phyloP scores from a whole-genome alignment of 2,888 invertebrate species.

The Formica aserva region DNA sequence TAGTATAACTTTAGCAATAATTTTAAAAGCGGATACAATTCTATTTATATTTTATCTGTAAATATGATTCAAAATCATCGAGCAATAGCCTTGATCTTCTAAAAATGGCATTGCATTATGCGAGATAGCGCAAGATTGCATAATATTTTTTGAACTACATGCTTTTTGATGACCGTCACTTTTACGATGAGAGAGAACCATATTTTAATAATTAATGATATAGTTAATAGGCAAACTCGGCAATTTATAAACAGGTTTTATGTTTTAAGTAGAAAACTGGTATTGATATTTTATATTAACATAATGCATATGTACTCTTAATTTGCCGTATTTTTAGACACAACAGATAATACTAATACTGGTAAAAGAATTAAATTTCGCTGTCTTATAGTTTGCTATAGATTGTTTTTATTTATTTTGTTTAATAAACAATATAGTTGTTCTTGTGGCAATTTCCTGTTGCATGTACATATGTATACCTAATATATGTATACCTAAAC shows the following conservation, averaged over 20 bases:
- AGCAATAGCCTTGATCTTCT: not conserved
- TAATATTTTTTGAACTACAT: not conserved
- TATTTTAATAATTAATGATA: not conserved
- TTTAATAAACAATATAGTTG: not conserved
- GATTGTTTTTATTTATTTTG: not conserved
- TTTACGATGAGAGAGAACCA: not conserved
- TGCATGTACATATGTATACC: too few species aligned
- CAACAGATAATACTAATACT: conserved; percentile 76
- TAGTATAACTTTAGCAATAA: not conserved
- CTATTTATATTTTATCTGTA: not conserved
- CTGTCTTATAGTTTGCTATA: conserved; percentile 66
- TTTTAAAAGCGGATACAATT: not conserved
- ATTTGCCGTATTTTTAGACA: conserved; percentile 73
- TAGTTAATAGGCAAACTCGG: not conserved
- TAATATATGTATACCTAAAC: not conserved
- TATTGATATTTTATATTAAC: too few species aligned
- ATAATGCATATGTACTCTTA: not conserved
- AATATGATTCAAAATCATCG: not conserved
- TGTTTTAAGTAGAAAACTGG: too few species aligned
- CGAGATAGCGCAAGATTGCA: not conserved
- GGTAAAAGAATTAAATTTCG: conserved; percentile 80
- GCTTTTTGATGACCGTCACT: not conserved
- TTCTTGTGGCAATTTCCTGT: not conserved
- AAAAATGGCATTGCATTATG: not conserved
- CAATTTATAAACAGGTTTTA: not conserved